Evolutionary conservation across 2,797 vertebrate genomes (phyloP), one percentile per base, ranked within the genome.

Genomic region (Microctenopoma lineatum): DNA sequence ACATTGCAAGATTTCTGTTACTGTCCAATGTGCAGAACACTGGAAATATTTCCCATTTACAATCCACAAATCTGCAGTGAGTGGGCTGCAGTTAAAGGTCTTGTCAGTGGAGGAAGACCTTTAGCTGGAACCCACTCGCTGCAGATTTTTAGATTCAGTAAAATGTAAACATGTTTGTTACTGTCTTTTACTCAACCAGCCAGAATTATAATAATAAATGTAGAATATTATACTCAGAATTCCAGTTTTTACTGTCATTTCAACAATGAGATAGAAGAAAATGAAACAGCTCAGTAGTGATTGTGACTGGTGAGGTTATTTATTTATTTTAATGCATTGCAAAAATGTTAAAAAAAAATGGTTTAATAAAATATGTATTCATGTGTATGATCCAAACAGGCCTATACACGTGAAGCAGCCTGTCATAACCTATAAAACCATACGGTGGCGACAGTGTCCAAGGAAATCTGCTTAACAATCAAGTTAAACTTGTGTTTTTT

Each of bases 401-500:
- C n/a, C n/a, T n/a, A n/a, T n/a, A 21, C 21, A 21, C 21, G 21
- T 21, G 21, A 21, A 21, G 21, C 21, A 21, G 21, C 21, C 3
- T 18, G 26, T 4, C 25, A 12, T 16, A 26, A 8, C 1, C 29
- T 18, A 3, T 32, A 3, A n/a, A 6, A 0, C 64, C 85, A 53
- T 1, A 15, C 0, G 62, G 46, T 41, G 76, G 75, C n/a, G 13
- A 14, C 46, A 0, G 73, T 65, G 18, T 66, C 36, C 36, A 68
- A 36, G 1, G 36, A 57, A 75, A 4, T 5, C 4, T 15, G 0
- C 0, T 3, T 3, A 26, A 26, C 1, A 18, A 8, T 2, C 7
- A 58, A 47, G 29, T 5, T 32, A 63, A 77, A 78, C 48, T 44
- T 10, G 4, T 38, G 36, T 38, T 41, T 13, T 45, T 18, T n/a